These are phyloP conservation scores for Typhlichthys eigenmanni DNA, from an alignment of 2,797 vertebrate genomes.

Conservation along the genomic window DNA sequence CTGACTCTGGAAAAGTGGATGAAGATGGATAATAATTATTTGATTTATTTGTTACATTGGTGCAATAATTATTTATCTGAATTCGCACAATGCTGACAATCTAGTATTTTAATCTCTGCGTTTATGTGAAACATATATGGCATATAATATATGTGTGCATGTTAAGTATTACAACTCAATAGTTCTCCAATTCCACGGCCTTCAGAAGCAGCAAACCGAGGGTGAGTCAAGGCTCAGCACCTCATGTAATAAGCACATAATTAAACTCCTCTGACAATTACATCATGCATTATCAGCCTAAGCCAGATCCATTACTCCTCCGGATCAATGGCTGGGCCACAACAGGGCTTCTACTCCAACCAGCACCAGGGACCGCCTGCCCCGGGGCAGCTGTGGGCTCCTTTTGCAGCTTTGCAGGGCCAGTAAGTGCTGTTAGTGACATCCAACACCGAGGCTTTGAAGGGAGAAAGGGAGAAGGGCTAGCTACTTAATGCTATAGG, in stretches of 20 bases:
- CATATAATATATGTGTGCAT: background rate
- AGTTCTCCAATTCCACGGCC: slow-evolving; percentile 34
- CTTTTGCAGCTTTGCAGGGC: slow-evolving; percentile 57
- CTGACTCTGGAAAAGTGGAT: no score
- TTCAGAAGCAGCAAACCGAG: slow-evolving; percentile 50
- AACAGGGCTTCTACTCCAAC: slow-evolving; percentile 70
- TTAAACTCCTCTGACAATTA: slow-evolving; percentile 91
- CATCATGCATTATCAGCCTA: slow-evolving; percentile 88
- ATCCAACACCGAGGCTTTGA: slow-evolving; percentile 68
- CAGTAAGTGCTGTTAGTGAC: slow-evolving; percentile 82
- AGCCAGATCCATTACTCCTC: slow-evolving; percentile 87
- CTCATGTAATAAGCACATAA: slow-evolving; percentile 82
- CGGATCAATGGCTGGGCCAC: slow-evolving; percentile 77
- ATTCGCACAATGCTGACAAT: no score
- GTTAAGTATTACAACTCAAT: background rate
- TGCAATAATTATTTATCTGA: no score
- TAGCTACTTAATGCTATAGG: slow-evolving; percentile 65
- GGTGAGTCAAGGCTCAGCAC: slow-evolving; percentile 70
- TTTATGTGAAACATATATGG: background rate
- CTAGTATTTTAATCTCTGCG: no score
- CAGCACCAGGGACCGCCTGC: slow-evolving; percentile 65
- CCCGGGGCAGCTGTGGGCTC: slow-evolving; percentile 55
- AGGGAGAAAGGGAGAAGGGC: slow-evolving; percentile 46
- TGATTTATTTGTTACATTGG: no score
- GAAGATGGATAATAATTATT: no score